phyloP scores from a whole-genome alignment of 1,140 invertebrate species.

The Spodoptera litura region DNA sequence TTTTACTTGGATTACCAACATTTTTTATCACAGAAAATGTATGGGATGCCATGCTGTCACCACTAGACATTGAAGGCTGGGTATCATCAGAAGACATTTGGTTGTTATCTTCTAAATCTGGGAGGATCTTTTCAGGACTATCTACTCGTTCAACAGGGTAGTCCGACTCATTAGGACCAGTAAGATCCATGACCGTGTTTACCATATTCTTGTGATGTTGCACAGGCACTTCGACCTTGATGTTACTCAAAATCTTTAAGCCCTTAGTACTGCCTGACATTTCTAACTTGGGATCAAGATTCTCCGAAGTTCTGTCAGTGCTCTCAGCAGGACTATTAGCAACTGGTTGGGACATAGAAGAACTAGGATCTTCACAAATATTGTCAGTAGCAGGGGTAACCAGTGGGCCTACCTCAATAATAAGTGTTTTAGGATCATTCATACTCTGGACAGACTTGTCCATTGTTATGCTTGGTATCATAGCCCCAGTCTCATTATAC shows the following conservation, averaged over 20 bases:
- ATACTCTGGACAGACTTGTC: slow-evolving; percentile 60
- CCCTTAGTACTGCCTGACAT: slow-evolving; percentile 70
- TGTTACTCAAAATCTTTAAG: slow-evolving; percentile 84
- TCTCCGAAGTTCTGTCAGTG: slow-evolving; percentile 56
- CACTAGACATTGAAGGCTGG: slow-evolving; percentile 58
- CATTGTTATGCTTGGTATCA: slow-evolving; percentile 52
- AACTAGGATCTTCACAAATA: slow-evolving; percentile 2
- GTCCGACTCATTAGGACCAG: slow-evolving; percentile 72
- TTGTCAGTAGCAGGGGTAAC: slow-evolving; percentile 45
- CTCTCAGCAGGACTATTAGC: slow-evolving; percentile 37
- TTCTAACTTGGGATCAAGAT: slow-evolving; percentile 61
- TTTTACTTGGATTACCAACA: slow-evolving; percentile 71
- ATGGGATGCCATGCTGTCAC: slow-evolving; percentile 67
- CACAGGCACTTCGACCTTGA: slow-evolving; percentile 84
- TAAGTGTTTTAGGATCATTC: slow-evolving; percentile 75
- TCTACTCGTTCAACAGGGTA: slow-evolving; percentile 57
- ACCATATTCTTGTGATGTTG: slow-evolving; percentile 81
- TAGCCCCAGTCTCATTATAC: slow-evolving; percentile 62
- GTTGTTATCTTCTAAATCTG: slow-evolving; percentile 76
- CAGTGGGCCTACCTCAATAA: slow-evolving; percentile 79
- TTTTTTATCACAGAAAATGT: slow-evolving; percentile 84
- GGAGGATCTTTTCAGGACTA: slow-evolving; percentile 74
- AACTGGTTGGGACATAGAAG: slow-evolving; percentile 26
- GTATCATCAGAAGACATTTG: slow-evolving; percentile 59
- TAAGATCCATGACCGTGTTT: slow-evolving; percentile 81